Base-by-base conservation (phyloP, 2,113 vertebrate species). In the Tursiops truncatus region DNA sequence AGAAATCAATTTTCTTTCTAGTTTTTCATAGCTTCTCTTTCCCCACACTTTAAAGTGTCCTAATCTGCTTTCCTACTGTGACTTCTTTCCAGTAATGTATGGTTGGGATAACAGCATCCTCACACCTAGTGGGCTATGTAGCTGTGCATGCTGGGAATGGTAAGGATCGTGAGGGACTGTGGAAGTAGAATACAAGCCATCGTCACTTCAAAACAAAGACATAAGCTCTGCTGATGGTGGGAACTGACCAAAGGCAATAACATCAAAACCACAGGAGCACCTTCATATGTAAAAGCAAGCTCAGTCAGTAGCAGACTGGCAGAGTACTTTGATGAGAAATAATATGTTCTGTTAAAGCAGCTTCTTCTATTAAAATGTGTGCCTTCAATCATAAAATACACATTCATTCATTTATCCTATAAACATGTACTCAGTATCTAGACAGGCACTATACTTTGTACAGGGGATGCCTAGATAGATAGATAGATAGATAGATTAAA, bases 41-140 rank as follows among this genome's bases (percentile, higher is more conserved):
- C 33, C 8, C 80, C 56, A 93, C 71, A 90, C 68, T 95, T 97
- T 95, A 92, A 97, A 96, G 76, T 82, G 18, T 80, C 94, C 93
- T 97, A 97, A 97, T 96, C 86, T 96, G 93, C 93, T 93, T 96
- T 96, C 97, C 97, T 21, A 38, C 96, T 97, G 97, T 94, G 97
- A 94, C 89, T 97, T 98, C 96, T 97, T 97, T 97, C 94, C 2
- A 0, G 84, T 95, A 96, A 95, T 68, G 58, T 77, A 82, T 44
- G 90, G 93, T 95, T 63, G 71, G 60, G 62, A 89, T 95, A 96
- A 85, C 53, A 89, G 87, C 89, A 90, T 96, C 83, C 76, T 93
- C 94, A 21, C 41, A 67, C 95, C 96, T 65, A 67, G 93, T 83
- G 86, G 74, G 86, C 86, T 87, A 1, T 60, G 74, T n/a, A 87